These are phyloP conservation scores for Blennius ocellaris DNA, from an alignment of 2,113 vertebrate genomes.

Conservation along the genomic window DNA sequence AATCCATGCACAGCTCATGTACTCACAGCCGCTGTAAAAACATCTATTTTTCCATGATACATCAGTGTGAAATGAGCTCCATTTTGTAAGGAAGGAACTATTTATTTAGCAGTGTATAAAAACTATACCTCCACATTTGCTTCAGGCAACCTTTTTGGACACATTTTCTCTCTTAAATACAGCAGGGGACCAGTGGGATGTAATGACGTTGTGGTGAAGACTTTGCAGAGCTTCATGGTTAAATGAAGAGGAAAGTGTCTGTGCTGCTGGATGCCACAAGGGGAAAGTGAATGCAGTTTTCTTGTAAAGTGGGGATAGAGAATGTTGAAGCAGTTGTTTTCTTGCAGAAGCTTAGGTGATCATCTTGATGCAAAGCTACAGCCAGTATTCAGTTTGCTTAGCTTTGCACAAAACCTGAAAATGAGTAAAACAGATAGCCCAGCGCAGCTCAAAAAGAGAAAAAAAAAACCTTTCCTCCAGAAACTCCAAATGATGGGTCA, in stretches of 20 bases:
- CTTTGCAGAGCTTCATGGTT: background rate
- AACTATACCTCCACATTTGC: background rate
- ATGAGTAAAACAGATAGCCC: background rate
- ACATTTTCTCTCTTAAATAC: background rate
- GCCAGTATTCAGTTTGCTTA: background rate
- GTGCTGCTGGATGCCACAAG: too few species aligned
- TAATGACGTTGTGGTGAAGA: background rate
- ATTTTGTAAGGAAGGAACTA: slow-evolving; percentile 51
- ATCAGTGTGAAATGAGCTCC: slow-evolving; percentile 34
- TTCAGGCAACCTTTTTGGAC: background rate
- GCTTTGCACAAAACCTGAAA: background rate
- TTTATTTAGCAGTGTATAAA: slow-evolving; percentile 28
- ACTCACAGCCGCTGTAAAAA: slow-evolving; percentile 56
- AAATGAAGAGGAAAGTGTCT: background rate
- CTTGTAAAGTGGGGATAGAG: background rate
- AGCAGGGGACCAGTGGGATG: slow-evolving; percentile 4
- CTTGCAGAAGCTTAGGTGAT: background rate
- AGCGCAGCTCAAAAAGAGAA: background rate
- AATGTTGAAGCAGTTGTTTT: background rate
- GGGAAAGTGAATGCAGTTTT: background rate
- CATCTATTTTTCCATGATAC: slow-evolving; percentile 45
- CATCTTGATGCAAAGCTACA: background rate
- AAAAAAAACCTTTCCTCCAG: background rate
- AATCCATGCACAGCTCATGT: slow-evolving; percentile 11
- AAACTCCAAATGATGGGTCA: too few species aligned